Evolutionary conservation across 2,888 invertebrate genomes (phyloP), one percentile per base, ranked within the genome.

Genomic region (Apamea crenata): DNA sequence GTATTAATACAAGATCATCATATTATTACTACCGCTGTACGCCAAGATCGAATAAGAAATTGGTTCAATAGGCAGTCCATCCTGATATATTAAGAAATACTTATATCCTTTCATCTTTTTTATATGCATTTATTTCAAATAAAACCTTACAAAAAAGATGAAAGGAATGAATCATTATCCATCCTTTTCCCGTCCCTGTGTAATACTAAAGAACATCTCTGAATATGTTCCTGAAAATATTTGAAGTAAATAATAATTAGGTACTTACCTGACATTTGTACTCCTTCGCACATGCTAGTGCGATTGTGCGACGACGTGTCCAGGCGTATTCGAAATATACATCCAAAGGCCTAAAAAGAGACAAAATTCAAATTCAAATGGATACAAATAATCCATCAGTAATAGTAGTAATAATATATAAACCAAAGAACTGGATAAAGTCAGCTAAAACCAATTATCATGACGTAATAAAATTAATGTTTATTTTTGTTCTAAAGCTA

Each of bases 241-340:
- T 14, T 18, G 0, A 47, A 6, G 44, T 25, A 47, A 8, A 59
- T 29, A 18, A 29, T 29, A 2, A 40, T 14, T 40, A 21, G 3
- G 14, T 29, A 82, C 90, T 91, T 87, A 96, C 96, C 96, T 84
- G 96, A 96, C 94, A 96, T 95, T 16, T 95, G 96, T 56, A 96
- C 86, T 56, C 95, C 96, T 74, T 96, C 96, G 73, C 95, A 95
- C 73, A 93, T 85, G 84, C 96, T 96, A 25, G 95, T 95, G 2
- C 96, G 93, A 73, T 94, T 94, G 40, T 94, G 92, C 1, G 94
- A 91, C 2, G 93, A 92, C 0, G 91, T 91, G 29, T 94, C 94
- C 36, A 93, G 78, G 3, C 92, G 93, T 59, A 92, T 88, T 21
- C 94, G 92, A 32, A 95, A 87, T 29, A 96, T 78, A 78, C 93